Evolutionary conservation across 23 tunicate genomes (phyloP).

Genomic region (Botrylloides violaceus): DNA sequence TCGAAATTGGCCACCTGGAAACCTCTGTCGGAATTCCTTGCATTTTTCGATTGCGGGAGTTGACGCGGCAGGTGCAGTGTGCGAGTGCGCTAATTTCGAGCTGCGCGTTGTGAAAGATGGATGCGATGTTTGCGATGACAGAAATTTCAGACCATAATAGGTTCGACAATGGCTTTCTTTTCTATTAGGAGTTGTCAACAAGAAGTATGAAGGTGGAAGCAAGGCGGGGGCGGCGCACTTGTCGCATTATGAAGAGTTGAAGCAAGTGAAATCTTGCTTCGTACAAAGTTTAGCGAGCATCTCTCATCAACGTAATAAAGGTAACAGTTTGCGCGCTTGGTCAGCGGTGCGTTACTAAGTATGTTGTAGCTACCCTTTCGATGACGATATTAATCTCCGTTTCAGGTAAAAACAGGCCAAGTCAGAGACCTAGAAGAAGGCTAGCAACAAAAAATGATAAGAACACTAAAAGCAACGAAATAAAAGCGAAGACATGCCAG

Average conservation of each 20-base stretch:
- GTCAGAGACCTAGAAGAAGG: slow-evolving; percentile 33
- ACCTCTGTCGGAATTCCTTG: no score
- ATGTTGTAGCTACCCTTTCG: background rate
- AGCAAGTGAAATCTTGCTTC: slow-evolving; percentile 6
- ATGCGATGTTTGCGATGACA: no score
- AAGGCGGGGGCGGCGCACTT: background rate
- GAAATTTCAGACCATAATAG: no score
- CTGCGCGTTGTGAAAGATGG: no score
- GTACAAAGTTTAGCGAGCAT: slow-evolving; percentile 15
- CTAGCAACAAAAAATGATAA: background rate
- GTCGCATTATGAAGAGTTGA: slow-evolving; percentile 1
- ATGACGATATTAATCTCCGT: slow-evolving; percentile 2
- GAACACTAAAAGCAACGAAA: background rate
- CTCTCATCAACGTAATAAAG: slow-evolving; percentile 14
- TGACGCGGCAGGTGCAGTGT: no score
- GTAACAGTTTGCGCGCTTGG: slow-evolving; percentile 1
- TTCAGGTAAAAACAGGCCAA: slow-evolving; percentile 29
- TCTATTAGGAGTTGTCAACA: no score
- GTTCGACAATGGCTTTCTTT: no score
- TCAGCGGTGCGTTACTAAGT: background rate
- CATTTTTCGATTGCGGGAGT: no score
- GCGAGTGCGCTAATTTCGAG: no score
- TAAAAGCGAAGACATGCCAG: background rate
- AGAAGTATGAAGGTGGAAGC: no score
- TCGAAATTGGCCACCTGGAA: no score